A percentile compares a stretch with the other conserved stretches of the same genome.
Conservation (phyloP, 1,140 invertebrate genomes). For the Plutomurus gul region DNA sequence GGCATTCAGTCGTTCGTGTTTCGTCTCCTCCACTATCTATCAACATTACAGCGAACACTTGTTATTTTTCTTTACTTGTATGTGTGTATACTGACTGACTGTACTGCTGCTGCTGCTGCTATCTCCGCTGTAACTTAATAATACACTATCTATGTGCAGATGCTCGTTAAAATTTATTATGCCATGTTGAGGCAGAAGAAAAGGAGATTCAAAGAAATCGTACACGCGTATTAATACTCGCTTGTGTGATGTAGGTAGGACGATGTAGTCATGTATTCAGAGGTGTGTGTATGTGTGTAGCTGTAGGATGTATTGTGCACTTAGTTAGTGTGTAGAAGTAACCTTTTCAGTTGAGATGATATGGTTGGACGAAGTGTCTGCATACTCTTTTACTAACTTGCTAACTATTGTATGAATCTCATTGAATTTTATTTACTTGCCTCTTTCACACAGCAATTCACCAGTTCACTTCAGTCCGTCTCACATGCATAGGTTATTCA, state of each 20-base stretch:
- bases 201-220: not conserved
- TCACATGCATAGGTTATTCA: not conserved
- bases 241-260: not conserved
- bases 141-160: not conserved
- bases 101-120: not conserved
- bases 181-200: not conserved
- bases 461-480: not conserved
- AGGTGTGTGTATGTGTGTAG: too few relatives aligned
- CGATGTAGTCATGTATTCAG: too few relatives aligned
- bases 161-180: not conserved
- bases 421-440: not conserved
- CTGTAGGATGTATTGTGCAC: too few relatives aligned
- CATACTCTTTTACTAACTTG: not conserved
- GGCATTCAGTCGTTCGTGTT: not conserved
- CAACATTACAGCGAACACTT: constrained; percentile 13
- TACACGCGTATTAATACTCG: not conserved
- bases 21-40: not conserved
- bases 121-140: not conserved
- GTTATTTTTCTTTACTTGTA: not conserved
- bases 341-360: too few relatives aligned
- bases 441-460: not conserved
- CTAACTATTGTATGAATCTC: not conserved
- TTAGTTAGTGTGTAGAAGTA: too few relatives aligned
- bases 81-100: not conserved
- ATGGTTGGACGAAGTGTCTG: not conserved